Evolutionary conservation across 1,140 invertebrate genomes (phyloP).

Genomic region (Scaptomyza hsui): DNA sequence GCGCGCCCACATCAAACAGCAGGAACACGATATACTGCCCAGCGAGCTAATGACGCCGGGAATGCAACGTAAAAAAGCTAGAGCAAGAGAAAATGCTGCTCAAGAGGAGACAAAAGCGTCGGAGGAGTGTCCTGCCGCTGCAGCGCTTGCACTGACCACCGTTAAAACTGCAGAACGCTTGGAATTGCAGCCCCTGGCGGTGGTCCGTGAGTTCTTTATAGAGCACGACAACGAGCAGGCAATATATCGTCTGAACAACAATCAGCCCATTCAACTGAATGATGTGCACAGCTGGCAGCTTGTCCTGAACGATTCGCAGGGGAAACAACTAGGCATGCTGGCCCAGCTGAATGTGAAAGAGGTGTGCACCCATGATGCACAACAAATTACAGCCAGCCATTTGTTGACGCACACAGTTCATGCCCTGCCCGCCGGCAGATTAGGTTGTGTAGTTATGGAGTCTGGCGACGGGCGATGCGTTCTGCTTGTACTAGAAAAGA

Average conservation of each 20-base stretch:
- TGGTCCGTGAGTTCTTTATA: constrained; percentile 94
- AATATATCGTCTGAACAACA: constrained; percentile 82
- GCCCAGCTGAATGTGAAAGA: constrained; percentile 97
- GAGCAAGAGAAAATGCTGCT: no score
- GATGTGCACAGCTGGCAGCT: constrained; percentile 53
- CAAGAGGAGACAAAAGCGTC: constrained; percentile 87
- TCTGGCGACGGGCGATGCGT: constrained; percentile 29
- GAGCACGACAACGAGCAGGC: constrained; percentile 91
- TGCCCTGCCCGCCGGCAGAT: constrained; percentile 93
- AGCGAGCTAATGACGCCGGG: constrained; percentile 37
- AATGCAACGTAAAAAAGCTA: not conserved
- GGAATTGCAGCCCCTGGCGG: constrained; percentile 93
- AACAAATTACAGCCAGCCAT: constrained; percentile 98
- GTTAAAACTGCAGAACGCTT: constrained; percentile 89
- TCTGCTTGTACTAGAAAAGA: constrained; percentile 52
- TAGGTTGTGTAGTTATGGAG: constrained; percentile 89
- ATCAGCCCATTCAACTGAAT: not conserved
- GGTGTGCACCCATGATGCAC: constrained; percentile 96
- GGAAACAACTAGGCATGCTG: constrained; percentile 91
- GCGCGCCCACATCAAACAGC: constrained; percentile 26
- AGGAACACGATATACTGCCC: constrained; percentile 18
- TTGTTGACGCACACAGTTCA: constrained; percentile 96
- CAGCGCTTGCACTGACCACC: constrained; percentile 94
- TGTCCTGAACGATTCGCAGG: constrained; percentile 83
- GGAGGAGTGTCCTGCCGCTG: constrained; percentile 87